A percentile compares a stretch with the other conserved stretches of the same genome.
phyloP scores from a whole-genome alignment of 2,888 invertebrate species.

The Thymelicus lineola region DNA sequence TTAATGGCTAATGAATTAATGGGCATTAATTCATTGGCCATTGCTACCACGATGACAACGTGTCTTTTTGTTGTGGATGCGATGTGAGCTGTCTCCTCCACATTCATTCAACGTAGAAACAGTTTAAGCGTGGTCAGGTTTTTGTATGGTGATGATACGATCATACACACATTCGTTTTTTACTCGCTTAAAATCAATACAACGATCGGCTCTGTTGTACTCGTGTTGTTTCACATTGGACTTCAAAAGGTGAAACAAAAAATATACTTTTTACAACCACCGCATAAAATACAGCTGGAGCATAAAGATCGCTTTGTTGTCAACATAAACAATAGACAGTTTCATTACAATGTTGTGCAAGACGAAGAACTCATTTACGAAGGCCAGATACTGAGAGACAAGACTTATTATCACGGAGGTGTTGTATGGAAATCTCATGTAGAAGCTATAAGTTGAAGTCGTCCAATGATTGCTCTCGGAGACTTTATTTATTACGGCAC shows the following conservation, averaged over 20 bases:
- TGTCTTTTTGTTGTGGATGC: too few relatives aligned
- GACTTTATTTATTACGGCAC: neutral
- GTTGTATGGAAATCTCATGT: neutral
- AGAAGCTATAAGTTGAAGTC: neutral
- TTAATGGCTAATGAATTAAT: too few relatives aligned
- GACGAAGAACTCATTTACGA: slow-evolving; percentile 49
- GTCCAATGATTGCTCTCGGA: neutral
- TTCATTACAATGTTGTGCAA: slow-evolving; percentile 57
- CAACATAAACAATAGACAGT: slow-evolving; percentile 51
- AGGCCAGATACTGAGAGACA: slow-evolving; percentile 19
- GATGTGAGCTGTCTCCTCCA: too few relatives aligned
- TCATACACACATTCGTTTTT: neutral
- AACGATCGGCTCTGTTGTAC: neutral
- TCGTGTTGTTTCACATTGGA: neutral
- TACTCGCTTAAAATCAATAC: neutral
- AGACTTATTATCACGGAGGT: neutral
- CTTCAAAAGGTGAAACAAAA: slow-evolving; percentile 12
- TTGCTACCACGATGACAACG: too few relatives aligned
- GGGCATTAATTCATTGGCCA: too few relatives aligned
- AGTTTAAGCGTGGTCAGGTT: too few relatives aligned
- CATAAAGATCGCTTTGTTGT: slow-evolving; percentile 48
- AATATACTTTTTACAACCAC: slow-evolving; percentile 25
- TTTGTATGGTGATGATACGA: neutral
- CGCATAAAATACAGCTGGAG: slow-evolving; percentile 30
- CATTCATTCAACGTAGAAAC: too few relatives aligned